These are phyloP conservation scores for Zosterops lateralis DNA, from an alignment of 2,113 vertebrate species.

Conservation along the genomic window DNA sequence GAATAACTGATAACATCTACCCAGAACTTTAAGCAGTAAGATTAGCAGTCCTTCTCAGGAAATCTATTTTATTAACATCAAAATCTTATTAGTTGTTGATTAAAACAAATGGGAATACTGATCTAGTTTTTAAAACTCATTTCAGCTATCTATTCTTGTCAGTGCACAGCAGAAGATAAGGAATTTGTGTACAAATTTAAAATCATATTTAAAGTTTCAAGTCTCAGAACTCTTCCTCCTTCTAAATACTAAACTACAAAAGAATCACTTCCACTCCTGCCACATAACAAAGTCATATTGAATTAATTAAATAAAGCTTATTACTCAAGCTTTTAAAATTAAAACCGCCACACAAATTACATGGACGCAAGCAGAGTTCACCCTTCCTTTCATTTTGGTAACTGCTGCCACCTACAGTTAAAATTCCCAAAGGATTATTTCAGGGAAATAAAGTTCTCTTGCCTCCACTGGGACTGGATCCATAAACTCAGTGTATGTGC, in stretches of 20 bases:
- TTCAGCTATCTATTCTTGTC: not conserved
- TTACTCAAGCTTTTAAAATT: not conserved
- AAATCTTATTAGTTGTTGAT: not conserved
- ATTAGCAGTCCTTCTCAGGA: not conserved
- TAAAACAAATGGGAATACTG: not conserved
- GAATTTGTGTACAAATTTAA: not conserved
- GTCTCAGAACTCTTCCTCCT: not conserved
- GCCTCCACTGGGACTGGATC: not conserved
- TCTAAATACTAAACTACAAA: not conserved
- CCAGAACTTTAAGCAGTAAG: not conserved
- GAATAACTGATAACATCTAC: not conserved
- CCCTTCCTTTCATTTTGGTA: not conserved
- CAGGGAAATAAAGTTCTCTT: not conserved
- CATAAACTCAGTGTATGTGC: not conserved
- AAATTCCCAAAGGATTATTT: not conserved
- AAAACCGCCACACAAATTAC: not conserved
- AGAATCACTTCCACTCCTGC: not conserved
- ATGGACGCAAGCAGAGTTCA: not conserved
- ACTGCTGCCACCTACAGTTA: constrained; percentile 16
- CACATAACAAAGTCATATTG: not conserved
- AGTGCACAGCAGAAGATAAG: not conserved
- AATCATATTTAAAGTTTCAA: not conserved
- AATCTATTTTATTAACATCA: not conserved
- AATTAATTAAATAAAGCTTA: not conserved
- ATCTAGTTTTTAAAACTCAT: not conserved